These are phyloP conservation scores for Andricus curvator DNA, from an alignment of 2,888 invertebrate genomes.

Conservation along the genomic window DNA sequence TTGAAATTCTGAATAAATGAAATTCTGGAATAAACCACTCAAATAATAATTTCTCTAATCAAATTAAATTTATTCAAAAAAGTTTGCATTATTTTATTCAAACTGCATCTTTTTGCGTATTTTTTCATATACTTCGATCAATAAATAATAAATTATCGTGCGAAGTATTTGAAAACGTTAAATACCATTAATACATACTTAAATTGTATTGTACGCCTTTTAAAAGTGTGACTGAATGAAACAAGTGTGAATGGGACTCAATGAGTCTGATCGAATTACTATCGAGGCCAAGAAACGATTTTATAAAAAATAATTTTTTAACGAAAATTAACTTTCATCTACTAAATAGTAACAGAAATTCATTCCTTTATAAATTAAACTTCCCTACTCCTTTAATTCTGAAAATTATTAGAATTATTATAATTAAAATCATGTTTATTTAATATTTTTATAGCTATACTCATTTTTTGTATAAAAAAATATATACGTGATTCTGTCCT, in stretches of 20 bases:
- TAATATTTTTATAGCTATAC: background rate
- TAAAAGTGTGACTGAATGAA: background rate
- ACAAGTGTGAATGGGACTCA: background rate
- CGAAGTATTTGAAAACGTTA: background rate
- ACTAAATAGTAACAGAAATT: slow-evolving; percentile 44
- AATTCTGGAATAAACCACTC: background rate
- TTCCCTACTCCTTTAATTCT: background rate
- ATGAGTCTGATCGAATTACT: background rate
- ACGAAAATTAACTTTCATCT: slow-evolving; percentile 48
- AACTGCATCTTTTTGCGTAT: background rate
- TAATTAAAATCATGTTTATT: background rate
- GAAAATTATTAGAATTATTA: background rate
- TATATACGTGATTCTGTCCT: background rate
- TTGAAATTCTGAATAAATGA: background rate
- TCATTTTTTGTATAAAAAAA: background rate
- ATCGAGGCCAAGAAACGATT: background rate
- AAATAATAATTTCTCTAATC: background rate
- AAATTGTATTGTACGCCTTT: background rate
- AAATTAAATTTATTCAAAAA: background rate
- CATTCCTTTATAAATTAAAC: slow-evolving; percentile 29
- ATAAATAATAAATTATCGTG: background rate
- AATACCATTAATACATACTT: background rate
- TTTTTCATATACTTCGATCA: background rate
- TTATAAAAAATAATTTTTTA: background rate
- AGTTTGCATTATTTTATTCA: background rate